Conservation (phyloP, 2,888 invertebrate genomes). For the Hirudinaria manillensis region DNA sequence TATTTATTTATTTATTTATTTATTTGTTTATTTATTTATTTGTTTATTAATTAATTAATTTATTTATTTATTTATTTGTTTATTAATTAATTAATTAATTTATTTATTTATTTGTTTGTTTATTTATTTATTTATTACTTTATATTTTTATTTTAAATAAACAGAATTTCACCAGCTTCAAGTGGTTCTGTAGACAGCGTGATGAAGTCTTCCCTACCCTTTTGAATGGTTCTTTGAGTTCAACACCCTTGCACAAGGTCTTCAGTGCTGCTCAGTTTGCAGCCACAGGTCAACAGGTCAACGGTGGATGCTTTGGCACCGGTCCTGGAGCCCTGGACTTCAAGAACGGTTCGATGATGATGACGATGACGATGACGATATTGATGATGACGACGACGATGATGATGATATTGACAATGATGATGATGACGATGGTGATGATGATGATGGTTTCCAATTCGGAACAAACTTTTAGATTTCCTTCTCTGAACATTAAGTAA, state of each 20-base stretch:
- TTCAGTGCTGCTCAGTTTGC: slow-evolving; percentile 13
- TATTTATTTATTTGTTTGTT: no score
- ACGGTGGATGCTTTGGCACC: slow-evolving; percentile 42
- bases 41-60: no score
- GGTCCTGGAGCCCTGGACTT: slow-evolving; percentile 38
- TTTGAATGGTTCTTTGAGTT: slow-evolving; percentile 7
- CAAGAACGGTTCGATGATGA: slow-evolving; percentile 14
- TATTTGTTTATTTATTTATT: no score
- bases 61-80: no score
- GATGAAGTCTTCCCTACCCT: slow-evolving; percentile 31
- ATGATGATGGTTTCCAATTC: no score
- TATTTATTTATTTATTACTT: no score
- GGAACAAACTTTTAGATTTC: no score
- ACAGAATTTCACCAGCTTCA: slow-evolving; percentile 29
- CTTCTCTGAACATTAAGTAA: no score
- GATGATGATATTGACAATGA: not conserved
- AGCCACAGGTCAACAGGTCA: not conserved
- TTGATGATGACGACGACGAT: not conserved
- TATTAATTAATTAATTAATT: no score
- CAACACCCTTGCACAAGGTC: not conserved
- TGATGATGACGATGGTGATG: not conserved
- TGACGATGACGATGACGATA: not conserved
- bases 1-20: no score
- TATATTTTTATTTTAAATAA: not conserved
- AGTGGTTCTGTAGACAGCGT: slow-evolving; percentile 36